Evolutionary conservation across 2,888 invertebrate genomes (phyloP).

Genomic region (Dexiosoma caninum): DNA sequence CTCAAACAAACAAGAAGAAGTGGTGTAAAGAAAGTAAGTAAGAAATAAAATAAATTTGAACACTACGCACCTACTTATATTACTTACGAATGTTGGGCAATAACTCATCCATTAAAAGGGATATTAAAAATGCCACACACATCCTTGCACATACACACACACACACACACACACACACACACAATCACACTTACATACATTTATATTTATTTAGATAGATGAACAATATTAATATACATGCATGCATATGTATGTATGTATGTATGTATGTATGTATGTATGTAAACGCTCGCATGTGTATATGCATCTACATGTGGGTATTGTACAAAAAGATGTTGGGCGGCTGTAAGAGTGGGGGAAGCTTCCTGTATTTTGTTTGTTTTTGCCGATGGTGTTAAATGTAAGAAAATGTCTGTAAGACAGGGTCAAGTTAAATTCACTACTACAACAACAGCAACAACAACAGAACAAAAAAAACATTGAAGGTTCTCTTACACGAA

Average conservation of each 20-base stretch:
- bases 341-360: not conserved
- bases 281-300: conserved; percentile 18
- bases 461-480: conserved; percentile 61
- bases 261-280: conserved; percentile 25
- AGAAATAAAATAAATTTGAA: conserved; percentile 68
- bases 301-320: conserved; percentile 9
- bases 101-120: conserved; percentile 77
- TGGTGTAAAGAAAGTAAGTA: conserved; percentile 58
- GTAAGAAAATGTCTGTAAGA: conserved; percentile 46
- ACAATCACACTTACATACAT: not conserved
- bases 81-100: conserved; percentile 77
- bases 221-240: conserved; percentile 50
- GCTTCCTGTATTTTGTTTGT: not conserved
- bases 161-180: not conserved
- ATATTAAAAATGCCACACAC: conserved; percentile 66
- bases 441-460: conserved; percentile 2
- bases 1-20: conserved; percentile 28
- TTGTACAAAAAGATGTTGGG: not conserved
- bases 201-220: conserved; percentile 30
- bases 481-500: conserved; percentile 60
- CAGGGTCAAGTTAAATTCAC: conserved; percentile 57
- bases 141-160: conserved; percentile 51
- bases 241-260: conserved; percentile 12
- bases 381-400: conserved; percentile 7
- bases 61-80: conserved; percentile 64